Conservation (phyloP, 2,888 invertebrate genomes). For the Tinea semifulvella region DNA sequence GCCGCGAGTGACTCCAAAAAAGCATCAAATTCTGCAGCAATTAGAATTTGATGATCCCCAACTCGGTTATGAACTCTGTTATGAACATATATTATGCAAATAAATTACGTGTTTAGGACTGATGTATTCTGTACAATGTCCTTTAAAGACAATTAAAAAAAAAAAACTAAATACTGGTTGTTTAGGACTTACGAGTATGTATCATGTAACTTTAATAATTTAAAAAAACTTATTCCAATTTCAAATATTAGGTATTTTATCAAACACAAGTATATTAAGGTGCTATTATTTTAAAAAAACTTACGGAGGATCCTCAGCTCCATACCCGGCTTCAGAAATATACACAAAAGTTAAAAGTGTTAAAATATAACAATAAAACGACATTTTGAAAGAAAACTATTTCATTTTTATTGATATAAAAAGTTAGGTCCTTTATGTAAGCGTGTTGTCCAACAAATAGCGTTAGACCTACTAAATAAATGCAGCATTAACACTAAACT, state of each 20-base stretch:
- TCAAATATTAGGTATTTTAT: not conserved
- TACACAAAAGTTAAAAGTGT: not conserved
- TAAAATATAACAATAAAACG: slow-evolving; percentile 2
- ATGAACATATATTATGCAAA: too few species aligned
- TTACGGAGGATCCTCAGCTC: slow-evolving; percentile 31
- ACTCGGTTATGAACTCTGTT: too few species aligned
- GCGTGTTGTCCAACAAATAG: slow-evolving; percentile 4
- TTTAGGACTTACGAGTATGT: too few species aligned
- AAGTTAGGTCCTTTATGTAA: not conserved
- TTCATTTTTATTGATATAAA: slow-evolving; percentile 1
- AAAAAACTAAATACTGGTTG: too few species aligned
- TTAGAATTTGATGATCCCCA: too few species aligned
- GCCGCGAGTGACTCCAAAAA: too few species aligned
- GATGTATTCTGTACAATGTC: too few species aligned
- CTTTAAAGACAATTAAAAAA: not conserved
- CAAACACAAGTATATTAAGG: not conserved
- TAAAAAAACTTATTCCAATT: slow-evolving; percentile 17
- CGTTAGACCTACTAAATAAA: slow-evolving; percentile 5
- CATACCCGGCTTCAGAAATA: slow-evolving; percentile 35
- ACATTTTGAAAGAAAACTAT: slow-evolving; percentile 1
- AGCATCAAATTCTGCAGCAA: too few species aligned
- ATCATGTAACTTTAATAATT: not conserved
- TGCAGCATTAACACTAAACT: not conserved
- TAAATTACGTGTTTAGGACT: too few species aligned
- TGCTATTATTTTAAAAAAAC: slow-evolving; percentile 19